Evolutionary conservation across 2,113 vertebrate species (phyloP), one percentile per base, ranked within the genome.

Genomic region (Spizaetus ornatus): DNA sequence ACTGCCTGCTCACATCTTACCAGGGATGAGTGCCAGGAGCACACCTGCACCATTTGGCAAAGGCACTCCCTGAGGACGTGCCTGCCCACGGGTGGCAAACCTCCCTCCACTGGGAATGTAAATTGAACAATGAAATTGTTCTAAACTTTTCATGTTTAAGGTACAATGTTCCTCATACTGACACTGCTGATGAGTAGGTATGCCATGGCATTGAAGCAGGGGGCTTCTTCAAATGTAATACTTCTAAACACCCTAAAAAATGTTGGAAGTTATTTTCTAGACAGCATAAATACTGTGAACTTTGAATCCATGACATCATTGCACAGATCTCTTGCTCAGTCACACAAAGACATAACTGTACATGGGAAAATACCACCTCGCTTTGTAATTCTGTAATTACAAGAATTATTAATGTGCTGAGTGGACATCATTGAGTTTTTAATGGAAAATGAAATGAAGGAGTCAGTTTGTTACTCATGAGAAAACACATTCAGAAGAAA

Each of bases 81-180:
- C 18, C 38, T 40, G 18, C 38, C 61, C 15, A 13, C 1, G 1
- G 16, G 10, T 47, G 27, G 36, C 2, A 0, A 45, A 16, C 20
- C 16, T 77, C 11, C 3, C 31, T 62, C 31, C 1, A 0, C 42
- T 50, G 63, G 43, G 22, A 73, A 40, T 0, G 2, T 17, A 22
- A 81, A 47, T 38, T 50, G 42, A 72, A 56, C 32, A 55, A n/a
- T 3, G 7, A 20, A 80, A 69, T 10, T 25, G 32, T 86, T 59
- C 43, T 59, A 47, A 38, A 25, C 25, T 32, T 8, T 53, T 78
- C 12, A 5, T 34, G 11, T 53, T 76, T 86, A 11, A 72, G 47
- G 3, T 16, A 26, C 0, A 0, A 1, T 13, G 32, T 10, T 62
- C 16, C 16, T 82, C 8, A 56, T 61, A 31, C 1, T 2, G 42